phyloP scores from a whole-genome alignment of 2,113 vertebrate genomes.

The Malurus elegans region DNA sequence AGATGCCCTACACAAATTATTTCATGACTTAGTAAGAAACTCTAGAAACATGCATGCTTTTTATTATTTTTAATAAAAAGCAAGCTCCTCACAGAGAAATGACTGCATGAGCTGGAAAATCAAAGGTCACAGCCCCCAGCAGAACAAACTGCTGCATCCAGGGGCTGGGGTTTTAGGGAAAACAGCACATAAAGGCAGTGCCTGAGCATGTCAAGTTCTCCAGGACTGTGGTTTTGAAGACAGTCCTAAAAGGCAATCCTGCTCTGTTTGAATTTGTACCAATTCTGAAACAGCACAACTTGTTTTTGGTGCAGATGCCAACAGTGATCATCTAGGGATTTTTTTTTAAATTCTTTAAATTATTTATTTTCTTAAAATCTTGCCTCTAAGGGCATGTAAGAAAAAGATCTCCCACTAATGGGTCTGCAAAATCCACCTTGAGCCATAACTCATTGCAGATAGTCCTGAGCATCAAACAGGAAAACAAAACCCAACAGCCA shows the following conservation, averaged over 20 bases:
- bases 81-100: background rate
- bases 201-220: background rate
- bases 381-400: background rate
- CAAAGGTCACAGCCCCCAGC: background rate
- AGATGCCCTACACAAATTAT: background rate
- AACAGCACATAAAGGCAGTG: conserved; percentile 9
- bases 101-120: background rate
- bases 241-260: background rate
- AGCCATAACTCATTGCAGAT: background rate
- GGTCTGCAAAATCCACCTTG: background rate
- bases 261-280: background rate
- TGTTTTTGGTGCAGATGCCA: background rate
- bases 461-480: background rate
- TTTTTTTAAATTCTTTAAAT: background rate
- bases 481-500: background rate
- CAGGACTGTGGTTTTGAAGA: background rate
- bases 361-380: background rate
- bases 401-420: background rate
- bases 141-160: background rate
- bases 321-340: background rate
- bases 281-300: background rate
- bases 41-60: background rate
- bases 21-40: background rate
- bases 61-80: background rate
- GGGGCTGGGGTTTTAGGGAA: background rate